Percentiles rank a stretch among this genome's conserved stretches.
phyloP scores from a whole-genome alignment of 2,113 vertebrate genomes.

The Hippocampus abdominalis region DNA sequence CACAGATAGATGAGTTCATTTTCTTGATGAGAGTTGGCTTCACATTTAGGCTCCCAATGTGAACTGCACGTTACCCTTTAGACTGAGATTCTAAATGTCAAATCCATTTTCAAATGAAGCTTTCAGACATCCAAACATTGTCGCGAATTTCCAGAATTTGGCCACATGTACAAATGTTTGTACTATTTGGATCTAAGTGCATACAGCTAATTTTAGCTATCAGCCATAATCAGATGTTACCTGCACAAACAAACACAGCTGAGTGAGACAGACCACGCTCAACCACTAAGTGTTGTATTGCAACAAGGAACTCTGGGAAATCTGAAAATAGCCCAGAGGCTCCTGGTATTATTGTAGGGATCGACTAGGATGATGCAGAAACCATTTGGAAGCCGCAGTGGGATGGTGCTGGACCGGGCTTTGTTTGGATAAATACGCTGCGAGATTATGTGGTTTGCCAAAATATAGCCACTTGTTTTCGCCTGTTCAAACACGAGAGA shows the following conservation, averaged over 20 bases:
- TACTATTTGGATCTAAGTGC: not conserved
- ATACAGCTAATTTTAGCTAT: conserved; percentile 46
- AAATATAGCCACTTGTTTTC: conserved; percentile 64
- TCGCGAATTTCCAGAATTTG: not conserved
- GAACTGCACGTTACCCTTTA: not conserved
- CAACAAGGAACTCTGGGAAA: conserved; percentile 68
- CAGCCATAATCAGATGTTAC: conserved; percentile 47
- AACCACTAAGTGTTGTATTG: conserved; percentile 67
- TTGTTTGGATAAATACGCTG: conserved; percentile 72
- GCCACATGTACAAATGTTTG: not conserved
- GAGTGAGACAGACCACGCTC: conserved; percentile 36
- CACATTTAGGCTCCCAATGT: no score
- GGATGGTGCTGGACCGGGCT: conserved; percentile 58
- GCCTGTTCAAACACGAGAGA: conserved; percentile 53
- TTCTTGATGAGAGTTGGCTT: not conserved
- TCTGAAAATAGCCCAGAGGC: conserved; percentile 72
- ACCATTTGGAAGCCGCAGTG: conserved; percentile 60
- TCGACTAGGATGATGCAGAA: conserved; percentile 73
- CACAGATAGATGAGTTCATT: not conserved
- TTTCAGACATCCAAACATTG: not conserved
- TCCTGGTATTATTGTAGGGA: conserved; percentile 73
- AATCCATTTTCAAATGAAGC: not conserved
- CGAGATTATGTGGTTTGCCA: conserved; percentile 68
- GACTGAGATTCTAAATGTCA: no score
- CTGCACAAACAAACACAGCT: conserved; percentile 66